Base-by-base conservation (phyloP, 2,888 invertebrate genomes). In the Stenoptilia bipunctidactyla region DNA sequence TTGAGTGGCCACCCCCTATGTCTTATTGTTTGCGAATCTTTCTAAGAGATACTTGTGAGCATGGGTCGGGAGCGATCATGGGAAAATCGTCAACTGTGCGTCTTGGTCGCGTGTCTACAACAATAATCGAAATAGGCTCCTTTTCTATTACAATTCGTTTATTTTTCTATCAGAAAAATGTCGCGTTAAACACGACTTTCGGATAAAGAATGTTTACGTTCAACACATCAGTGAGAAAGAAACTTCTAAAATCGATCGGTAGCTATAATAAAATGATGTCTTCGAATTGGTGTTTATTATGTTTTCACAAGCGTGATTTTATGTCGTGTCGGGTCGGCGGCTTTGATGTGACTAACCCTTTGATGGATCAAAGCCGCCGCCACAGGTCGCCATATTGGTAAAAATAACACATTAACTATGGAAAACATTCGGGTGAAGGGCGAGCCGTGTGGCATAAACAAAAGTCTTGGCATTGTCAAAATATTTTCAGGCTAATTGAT, bases 371-470 rank as follows among this genome's bases (percentile, higher is more conserved):
- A 79, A 74, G 76, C 76, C 79, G 63, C 51, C 45, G 56, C 73
- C 76, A 58, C 62, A 57, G 63, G 66, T 60, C 58, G 63, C 69
- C 71, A 66, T 76, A 76, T 76, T 76, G 74, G 76, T 75, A 70
- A 69, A 71, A 73, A 71, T 68, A 76, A 71, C 76, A 76, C 72
- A 74, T 73, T 65, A 70, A 64, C 56, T 56, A 55, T 58, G 51
- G 51, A 58, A 56, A 61, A 66, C 66, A 66, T 63, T 35, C 44
- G 61, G 58, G 4, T 13, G 14, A 34, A 34, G 34, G 34, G 30
- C 30, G 30, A 14, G 13, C 14, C 20, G 20, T 8, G 20, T 8
- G n/a, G 33, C 3, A n/a, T 33, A n/a, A 13, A 33, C 33, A 13
- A 13, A 33, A 10, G 33, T 13, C n/a, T 33, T 33, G 13, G 20